These are phyloP conservation scores for Galago senegalensis DNA, from an alignment of 2,797 vertebrate genomes.

Conservation along the genomic window DNA sequence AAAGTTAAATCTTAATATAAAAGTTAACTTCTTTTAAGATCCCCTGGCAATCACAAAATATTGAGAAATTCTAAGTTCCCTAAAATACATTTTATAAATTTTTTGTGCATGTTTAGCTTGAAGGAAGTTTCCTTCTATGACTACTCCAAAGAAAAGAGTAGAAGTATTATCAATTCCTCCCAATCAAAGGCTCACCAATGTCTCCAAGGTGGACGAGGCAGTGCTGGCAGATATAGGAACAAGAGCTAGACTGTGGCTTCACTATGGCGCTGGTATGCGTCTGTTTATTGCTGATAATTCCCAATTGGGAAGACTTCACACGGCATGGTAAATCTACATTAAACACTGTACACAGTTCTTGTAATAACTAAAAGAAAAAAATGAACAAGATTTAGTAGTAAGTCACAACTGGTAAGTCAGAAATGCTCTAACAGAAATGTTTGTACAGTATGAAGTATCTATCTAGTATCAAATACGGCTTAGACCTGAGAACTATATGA, in stretches of 20 bases:
- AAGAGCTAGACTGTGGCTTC: constrained; percentile 98
- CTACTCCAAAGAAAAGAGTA: not conserved
- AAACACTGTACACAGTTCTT: constrained; percentile 99
- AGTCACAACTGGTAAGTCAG: not conserved
- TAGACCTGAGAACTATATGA: not conserved
- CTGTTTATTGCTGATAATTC: constrained; percentile 99
- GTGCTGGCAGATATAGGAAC: constrained; percentile 99
- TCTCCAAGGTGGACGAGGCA: constrained; percentile 99
- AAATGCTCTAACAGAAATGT: constrained; percentile 32
- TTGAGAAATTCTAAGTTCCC: constrained; percentile 30
- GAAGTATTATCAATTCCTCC: not conserved
- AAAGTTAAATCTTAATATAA: constrained; percentile 70
- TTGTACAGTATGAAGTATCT: not conserved
- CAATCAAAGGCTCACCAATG: constrained; percentile 93
- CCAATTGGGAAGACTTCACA: constrained; percentile 97
- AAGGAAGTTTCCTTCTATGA: constrained; percentile 24
- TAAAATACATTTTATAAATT: constrained; percentile 52
- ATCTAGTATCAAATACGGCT: not conserved
- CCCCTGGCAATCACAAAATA: constrained; percentile 50
- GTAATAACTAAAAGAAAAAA: constrained; percentile 92
- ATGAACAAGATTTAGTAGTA: constrained; percentile 60
- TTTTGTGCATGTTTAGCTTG: not conserved
- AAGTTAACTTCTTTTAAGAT: constrained; percentile 72
- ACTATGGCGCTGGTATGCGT: constrained; percentile 95
- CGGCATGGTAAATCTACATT: constrained; percentile 98